These are phyloP conservation scores for Amphibalanus amphitrite DNA, from an alignment of 1,140 invertebrate genomes.

Conservation along the genomic window DNA sequence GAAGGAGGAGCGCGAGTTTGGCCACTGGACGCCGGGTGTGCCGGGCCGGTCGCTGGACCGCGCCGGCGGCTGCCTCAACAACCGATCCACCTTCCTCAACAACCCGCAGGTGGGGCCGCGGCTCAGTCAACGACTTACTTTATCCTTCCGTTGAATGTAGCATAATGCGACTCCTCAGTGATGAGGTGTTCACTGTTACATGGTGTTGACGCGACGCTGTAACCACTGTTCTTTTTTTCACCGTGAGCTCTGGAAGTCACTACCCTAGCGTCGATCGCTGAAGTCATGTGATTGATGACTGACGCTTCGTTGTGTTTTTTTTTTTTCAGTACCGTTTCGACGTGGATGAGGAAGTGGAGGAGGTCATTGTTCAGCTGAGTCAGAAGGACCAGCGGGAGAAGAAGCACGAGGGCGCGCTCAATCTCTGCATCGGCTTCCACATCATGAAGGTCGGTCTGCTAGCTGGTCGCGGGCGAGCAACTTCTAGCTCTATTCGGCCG, in stretches of 20 bases:
- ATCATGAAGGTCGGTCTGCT: conserved; percentile 29
- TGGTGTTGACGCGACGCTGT: too few species aligned
- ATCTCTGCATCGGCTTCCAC: conserved; percentile 36
- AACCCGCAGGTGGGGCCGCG: conserved; percentile 34
- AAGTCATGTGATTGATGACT: too few species aligned
- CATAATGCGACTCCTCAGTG: too few species aligned
- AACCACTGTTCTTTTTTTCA: too few species aligned
- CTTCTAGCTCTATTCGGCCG: not conserved
- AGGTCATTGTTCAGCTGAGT: conserved; percentile 37
- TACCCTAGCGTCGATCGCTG: too few species aligned
- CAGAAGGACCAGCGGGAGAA: conserved; percentile 30
- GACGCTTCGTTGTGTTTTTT: not conserved
- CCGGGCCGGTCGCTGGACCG: conserved; percentile 26
- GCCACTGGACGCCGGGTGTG: conserved; percentile 31
- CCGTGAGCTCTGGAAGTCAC: too few species aligned
- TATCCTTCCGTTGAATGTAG: too few species aligned
- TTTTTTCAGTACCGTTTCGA: conserved; percentile 35
- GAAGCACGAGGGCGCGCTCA: conserved; percentile 23
- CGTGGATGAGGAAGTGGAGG: conserved; percentile 32
- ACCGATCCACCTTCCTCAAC: conserved; percentile 35
- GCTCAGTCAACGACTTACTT: too few species aligned
- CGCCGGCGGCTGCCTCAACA: conserved; percentile 35
- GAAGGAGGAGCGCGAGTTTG: conserved; percentile 30
- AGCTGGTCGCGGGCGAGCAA: not conserved
- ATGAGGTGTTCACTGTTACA: too few species aligned